A percentile compares a stretch with the other conserved stretches of the same genome.
Evolutionary conservation across 2,113 vertebrate genomes (phyloP).

Genomic region (Proteles cristata): DNA sequence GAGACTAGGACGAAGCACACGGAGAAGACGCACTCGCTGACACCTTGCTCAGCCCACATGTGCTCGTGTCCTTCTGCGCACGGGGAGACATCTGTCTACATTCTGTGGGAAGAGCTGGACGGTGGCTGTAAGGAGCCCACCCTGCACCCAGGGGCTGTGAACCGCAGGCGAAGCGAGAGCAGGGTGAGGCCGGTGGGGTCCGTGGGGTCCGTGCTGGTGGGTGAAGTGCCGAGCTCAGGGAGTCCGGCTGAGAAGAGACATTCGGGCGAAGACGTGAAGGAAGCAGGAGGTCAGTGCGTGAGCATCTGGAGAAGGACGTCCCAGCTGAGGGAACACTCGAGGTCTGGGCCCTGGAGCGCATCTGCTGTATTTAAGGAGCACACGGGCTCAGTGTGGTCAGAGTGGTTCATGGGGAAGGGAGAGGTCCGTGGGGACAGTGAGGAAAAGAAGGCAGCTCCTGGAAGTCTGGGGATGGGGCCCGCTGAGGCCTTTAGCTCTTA

Average conservation of each 20-base stretch:
- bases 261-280: background rate
- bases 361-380: background rate
- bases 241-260: too few relatives aligned
- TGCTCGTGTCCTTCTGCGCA: too few relatives aligned
- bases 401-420: accelerated
- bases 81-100: accelerated
- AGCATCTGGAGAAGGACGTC: background rate
- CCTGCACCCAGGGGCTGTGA: background rate
- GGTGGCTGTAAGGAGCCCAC: accelerated
- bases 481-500: background rate
- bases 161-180: accelerated
- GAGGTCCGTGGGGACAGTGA: background rate
- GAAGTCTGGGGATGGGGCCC: accelerated
- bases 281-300: background rate
- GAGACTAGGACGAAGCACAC: accelerated
- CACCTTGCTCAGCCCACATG: accelerated
- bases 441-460: too few relatives aligned
- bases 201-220: accelerated
- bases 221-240: too few relatives aligned
- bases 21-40: accelerated
- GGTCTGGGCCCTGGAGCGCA: accelerated
- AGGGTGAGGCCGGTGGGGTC: accelerated
- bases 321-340: background rate
- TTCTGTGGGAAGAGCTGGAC: accelerated
- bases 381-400: too few relatives aligned